A percentile compares a stretch with the other conserved stretches of the same genome.
Evolutionary conservation across 2,797 vertebrate genomes (phyloP).

Genomic region (Crax fasciolata): DNA sequence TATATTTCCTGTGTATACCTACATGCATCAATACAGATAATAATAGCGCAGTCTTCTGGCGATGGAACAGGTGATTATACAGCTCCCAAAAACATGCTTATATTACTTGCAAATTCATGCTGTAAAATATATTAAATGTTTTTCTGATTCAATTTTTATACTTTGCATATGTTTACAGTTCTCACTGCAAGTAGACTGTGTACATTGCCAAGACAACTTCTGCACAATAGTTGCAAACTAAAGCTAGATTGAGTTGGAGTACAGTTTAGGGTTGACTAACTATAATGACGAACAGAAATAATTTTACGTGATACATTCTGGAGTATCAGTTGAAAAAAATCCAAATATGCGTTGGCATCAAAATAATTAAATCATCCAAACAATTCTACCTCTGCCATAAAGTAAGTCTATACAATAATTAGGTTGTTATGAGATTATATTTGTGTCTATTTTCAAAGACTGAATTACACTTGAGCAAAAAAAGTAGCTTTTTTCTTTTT

Average conservation of each 20-base stretch:
- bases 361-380: background rate
- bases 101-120: background rate
- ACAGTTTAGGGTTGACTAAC: background rate
- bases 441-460: background rate
- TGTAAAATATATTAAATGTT: background rate
- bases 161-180: background rate
- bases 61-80: background rate
- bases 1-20: background rate
- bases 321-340: background rate
- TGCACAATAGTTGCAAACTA: background rate
- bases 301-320: background rate
- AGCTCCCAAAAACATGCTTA: background rate
- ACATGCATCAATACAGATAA: background rate
- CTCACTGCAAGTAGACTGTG: background rate
- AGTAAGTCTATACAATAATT: background rate
- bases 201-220: background rate
- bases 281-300: background rate
- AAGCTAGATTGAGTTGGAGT: background rate
- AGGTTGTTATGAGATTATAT: background rate
- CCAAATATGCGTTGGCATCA: background rate
- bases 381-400: background rate
- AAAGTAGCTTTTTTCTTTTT: background rate
- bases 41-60: background rate
- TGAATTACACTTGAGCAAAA: background rate
- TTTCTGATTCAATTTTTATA: background rate